A percentile compares a stretch with the other conserved stretches of the same genome.
Conservation (phyloP, 1,140 invertebrate species). For the Brachionus asplanchnoidis region DNA sequence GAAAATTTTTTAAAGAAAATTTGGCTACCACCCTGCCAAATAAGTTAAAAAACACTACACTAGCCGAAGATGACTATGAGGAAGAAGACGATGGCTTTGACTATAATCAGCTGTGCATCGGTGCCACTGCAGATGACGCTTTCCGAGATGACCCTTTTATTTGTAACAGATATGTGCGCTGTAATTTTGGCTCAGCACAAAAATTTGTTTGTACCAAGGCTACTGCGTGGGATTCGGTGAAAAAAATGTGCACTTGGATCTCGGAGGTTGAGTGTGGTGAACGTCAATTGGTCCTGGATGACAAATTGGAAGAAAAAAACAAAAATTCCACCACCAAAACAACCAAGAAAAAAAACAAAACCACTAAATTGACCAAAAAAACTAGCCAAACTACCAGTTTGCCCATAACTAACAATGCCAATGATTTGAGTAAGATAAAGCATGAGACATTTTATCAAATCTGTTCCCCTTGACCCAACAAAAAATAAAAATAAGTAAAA, state of each 20-base stretch:
- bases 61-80: neutral
- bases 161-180: slow-evolving; percentile 35
- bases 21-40: neutral
- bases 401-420: neutral
- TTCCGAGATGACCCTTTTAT: slow-evolving; percentile 21
- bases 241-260: slow-evolving; percentile 30
- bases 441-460: neutral
- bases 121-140: neutral
- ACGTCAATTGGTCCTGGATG: slow-evolving; percentile 12
- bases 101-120: neutral
- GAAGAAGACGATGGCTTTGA: neutral
- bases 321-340: slow-evolving; percentile 12
- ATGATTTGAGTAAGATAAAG: slow-evolving; percentile 3
- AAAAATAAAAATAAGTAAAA: neutral
- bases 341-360: slow-evolving; percentile 12
- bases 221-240: slow-evolving; percentile 27
- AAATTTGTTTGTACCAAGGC: slow-evolving; percentile 24
- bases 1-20: neutral
- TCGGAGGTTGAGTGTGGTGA: slow-evolving; percentile 13
- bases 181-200: slow-evolving; percentile 25
- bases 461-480: neutral
- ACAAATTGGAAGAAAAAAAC: neutral
- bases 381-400: neutral
- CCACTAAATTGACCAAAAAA: slow-evolving; percentile 8
- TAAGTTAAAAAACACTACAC: neutral